Evolutionary conservation across 2,888 invertebrate genomes (phyloP).

Genomic region (Bibio marci): DNA sequence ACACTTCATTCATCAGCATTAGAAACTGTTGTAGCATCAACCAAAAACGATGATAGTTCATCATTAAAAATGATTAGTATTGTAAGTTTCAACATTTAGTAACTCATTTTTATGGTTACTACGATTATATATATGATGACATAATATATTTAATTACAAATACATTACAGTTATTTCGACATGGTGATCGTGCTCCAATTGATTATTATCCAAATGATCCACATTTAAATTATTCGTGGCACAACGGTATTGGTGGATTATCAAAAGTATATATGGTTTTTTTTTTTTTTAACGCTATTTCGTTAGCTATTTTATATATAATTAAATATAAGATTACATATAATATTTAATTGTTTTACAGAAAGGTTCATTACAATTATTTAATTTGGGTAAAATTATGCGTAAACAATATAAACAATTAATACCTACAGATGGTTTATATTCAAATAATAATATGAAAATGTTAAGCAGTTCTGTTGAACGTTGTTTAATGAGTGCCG

Average conservation of each 20-base stretch:
- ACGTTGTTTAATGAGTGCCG: slow-evolving; percentile 74
- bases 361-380: slow-evolving; percentile 60
- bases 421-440: slow-evolving; percentile 38
- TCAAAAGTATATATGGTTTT: slow-evolving; percentile 61
- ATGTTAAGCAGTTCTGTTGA: slow-evolving; percentile 63
- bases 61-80: too few relatives aligned
- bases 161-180: slow-evolving; percentile 22
- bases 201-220: slow-evolving; percentile 65
- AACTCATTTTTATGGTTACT: too few relatives aligned
- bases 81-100: too few relatives aligned
- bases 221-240: slow-evolving; percentile 57
- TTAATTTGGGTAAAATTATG: slow-evolving; percentile 53
- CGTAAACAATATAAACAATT: slow-evolving; percentile 50
- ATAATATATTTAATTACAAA: neutral
- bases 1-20: too few relatives aligned
- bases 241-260: slow-evolving; percentile 63
- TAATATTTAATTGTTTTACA: slow-evolving; percentile 26
- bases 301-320: too few relatives aligned
- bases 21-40: too few relatives aligned
- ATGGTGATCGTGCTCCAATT: slow-evolving; percentile 40
- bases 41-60: too few relatives aligned
- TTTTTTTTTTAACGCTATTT: slow-evolving; percentile 18
- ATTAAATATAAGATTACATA: too few relatives aligned
- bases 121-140: neutral
- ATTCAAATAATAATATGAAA: slow-evolving; percentile 40